phyloP scores from a whole-genome alignment of 2,888 invertebrate species.

The Phengaris alcon region DNA sequence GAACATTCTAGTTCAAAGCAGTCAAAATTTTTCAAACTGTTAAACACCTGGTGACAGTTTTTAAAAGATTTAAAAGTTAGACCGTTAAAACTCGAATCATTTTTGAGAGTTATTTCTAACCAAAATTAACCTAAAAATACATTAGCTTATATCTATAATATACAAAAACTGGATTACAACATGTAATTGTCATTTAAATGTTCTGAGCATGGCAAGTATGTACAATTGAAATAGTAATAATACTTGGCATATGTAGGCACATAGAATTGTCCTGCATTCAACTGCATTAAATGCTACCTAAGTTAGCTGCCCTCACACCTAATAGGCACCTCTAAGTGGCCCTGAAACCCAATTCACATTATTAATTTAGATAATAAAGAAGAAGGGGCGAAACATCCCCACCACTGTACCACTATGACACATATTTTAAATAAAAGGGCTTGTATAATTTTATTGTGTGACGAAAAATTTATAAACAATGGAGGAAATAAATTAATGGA shows the following conservation, averaged over 20 bases:
- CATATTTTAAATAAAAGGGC: too few species aligned
- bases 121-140: conserved; percentile 3
- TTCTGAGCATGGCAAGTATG: conserved; percentile 11
- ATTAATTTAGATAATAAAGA: too few species aligned
- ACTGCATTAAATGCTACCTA: background rate
- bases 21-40: background rate
- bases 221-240: conserved; percentile 1
- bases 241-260: conserved; percentile 17
- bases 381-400: too few species aligned
- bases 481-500: too few species aligned
- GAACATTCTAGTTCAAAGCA: too few species aligned
- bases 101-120: conserved; percentile 10
- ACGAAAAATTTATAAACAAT: too few species aligned
- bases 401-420: too few species aligned
- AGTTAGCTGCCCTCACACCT: background rate
- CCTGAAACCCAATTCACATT: too few species aligned
- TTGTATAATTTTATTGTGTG: too few species aligned
- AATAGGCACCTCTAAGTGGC: too few species aligned
- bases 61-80: background rate
- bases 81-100: background rate
- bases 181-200: conserved; percentile 25
- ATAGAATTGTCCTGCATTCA: background rate
- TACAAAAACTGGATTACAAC: conserved; percentile 22
- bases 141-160: conserved; percentile 24
- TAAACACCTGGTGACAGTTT: background rate